phyloP scores from a whole-genome alignment of 2,113 vertebrate genomes.

The Puma concolor region DNA sequence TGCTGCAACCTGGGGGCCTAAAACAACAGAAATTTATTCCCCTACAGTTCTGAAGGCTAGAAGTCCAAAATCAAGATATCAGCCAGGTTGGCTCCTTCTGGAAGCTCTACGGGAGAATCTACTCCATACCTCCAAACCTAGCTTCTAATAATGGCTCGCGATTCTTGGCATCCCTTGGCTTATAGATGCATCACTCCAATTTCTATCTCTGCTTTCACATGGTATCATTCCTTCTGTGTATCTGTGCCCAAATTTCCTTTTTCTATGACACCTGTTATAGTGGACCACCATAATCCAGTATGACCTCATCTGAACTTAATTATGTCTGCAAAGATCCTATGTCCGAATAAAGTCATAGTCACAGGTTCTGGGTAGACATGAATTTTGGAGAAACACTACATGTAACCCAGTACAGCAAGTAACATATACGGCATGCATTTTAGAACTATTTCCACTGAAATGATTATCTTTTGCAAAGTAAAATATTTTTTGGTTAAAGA shows the following conservation, averaged over 20 bases:
- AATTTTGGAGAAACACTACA: not conserved
- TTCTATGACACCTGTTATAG: not conserved
- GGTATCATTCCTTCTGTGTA: not conserved
- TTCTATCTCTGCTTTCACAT: not conserved
- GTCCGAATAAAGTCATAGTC: not conserved
- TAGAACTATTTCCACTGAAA: not conserved
- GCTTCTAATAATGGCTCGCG: not conserved
- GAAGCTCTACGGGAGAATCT: not conserved
- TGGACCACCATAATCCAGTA: not conserved
- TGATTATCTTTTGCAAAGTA: not conserved
- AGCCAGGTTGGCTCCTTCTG: not conserved
- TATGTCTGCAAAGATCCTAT: not conserved
- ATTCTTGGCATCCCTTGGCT: not conserved
- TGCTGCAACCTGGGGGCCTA: not conserved
- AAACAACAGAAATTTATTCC: not conserved
- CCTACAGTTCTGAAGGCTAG: not conserved
- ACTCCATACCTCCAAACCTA: not conserved
- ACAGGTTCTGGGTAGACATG: not conserved
- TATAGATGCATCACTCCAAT: not conserved
- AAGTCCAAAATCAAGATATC: not conserved
- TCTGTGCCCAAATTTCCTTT: not conserved
- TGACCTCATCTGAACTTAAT: not conserved
- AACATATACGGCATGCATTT: not conserved
- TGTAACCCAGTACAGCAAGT: not conserved
- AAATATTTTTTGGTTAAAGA: not conserved